Base-by-base conservation (phyloP, 2,888 invertebrate genomes). In the Hedya salicella region DNA sequence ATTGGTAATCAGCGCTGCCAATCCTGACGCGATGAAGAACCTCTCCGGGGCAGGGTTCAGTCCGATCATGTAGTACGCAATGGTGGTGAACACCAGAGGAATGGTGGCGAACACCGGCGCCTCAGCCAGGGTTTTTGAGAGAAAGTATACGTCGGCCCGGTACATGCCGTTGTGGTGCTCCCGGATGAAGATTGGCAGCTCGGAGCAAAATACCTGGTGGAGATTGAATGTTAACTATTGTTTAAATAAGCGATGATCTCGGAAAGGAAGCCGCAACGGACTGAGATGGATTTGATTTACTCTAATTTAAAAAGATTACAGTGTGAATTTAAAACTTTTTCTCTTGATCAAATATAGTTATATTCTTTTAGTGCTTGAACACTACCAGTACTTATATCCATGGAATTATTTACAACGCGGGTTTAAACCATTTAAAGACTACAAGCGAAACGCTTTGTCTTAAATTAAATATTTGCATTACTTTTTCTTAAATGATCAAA, bases 111-210 rank as follows among this genome's bases (percentile, higher is more conserved):
- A 98, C 49, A 98, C 94, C 0, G 98, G 98, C 0, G 97, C 90
- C 79, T 99, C 98, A 0, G 97, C 97, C 42, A 98, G 78, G 0
- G 97, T 97, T 91, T 98, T 98, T 62, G 97, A 96, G 21, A 98
- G 82, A 87, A 97, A 98, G 85, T 98, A 98, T 0, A 98, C 95
- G 75, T 97, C 97, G 0, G 97, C 96, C 56, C 98, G 93, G 78
- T 99, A 98, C 94, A 98, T 96, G 42, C 97, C 97, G 79, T 96
- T 97, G 69, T 95, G 94, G 77, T 98, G 96, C 82, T 98, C 98
- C 13, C 98, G 92, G 71, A 98, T 93, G 83, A 98, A 98, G 69
- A 98, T 95, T 0, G 98, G 97, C 36, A 98, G 91, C 81, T 98
- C 98, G 0, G 96, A 94, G 74, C 97, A 97, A 84, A 98, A 98